Conservation (phyloP, 2,888 invertebrate genomes). For the Conops quadrifasciatus region DNA sequence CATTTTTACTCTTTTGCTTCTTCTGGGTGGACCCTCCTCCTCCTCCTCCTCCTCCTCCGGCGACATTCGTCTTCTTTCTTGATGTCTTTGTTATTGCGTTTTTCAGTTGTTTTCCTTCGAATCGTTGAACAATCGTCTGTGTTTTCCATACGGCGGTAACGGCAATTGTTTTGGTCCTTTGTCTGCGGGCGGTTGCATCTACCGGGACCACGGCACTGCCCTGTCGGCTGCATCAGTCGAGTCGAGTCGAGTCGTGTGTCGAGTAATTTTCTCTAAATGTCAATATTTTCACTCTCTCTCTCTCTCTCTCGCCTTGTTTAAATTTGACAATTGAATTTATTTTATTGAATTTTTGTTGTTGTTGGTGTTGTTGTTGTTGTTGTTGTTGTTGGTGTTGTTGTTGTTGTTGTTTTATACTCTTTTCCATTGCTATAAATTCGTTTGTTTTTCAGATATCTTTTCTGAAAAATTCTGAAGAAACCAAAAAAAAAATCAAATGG, state of each 20-base stretch:
- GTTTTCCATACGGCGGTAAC: slow-evolving; percentile 34
- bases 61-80: too few species aligned
- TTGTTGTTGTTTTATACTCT: too few species aligned
- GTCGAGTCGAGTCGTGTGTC: slow-evolving; percentile 18
- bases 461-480: neutral
- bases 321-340: slow-evolving; percentile 31
- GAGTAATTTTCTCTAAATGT: slow-evolving; percentile 27
- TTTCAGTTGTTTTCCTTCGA: slow-evolving; percentile 18
- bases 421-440: too few species aligned
- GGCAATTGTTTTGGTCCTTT: neutral
- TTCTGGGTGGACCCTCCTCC: neutral
- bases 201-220: too few species aligned
- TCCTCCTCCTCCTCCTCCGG: neutral
- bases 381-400: neutral
- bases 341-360: slow-evolving; percentile 9
- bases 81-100: slow-evolving; percentile 20
- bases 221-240: too few species aligned
- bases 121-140: slow-evolving; percentile 27
- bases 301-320: slow-evolving; percentile 28
- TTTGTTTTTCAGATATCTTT: slow-evolving; percentile 16
- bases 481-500: neutral
- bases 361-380: slow-evolving; percentile 5
- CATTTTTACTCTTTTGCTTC: neutral
- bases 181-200: neutral
- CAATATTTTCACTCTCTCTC: slow-evolving; percentile 26